Evolutionary conservation across 1,140 invertebrate genomes (phyloP), one percentile per base, ranked within the genome.

Genomic region (Phortica variegata): DNA sequence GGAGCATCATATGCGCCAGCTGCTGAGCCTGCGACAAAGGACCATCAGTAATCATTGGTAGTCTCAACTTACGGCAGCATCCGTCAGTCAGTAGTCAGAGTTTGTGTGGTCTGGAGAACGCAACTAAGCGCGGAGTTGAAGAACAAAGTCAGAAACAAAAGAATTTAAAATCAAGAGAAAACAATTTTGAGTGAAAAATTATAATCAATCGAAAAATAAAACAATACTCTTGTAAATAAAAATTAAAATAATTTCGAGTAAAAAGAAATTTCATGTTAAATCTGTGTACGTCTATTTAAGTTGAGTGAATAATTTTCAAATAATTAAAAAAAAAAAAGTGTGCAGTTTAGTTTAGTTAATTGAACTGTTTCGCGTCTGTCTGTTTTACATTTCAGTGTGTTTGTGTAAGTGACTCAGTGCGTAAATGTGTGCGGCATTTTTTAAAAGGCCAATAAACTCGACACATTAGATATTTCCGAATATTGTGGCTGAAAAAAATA

Each of bases 81-180:
- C 42, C 47, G 54, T 37, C 59, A 63, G 59, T 56, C 41, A 41
- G 37, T 33, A 59, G 65, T 69, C 65, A 54, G 65, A 68, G 60
- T 58, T 56, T 61, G 60, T 65, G 52, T 60, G 65, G 58, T 61
- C 47, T 49, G 52, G 62, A 47, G 50, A 60, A 65, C 58, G 53
- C 61, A 56, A 49, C 65, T 49, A 49, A 42, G 52, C 41, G 49
- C 32, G 16, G 42, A 46, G 32, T 31, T 49, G 37, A 54, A 51
- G 45, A 46, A 15, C 6, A 34, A 19, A 49, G 48, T 43, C 41
- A 36, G 50, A 58, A 32, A 47, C 5, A 61, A 58, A 44, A 46
- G 56, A 36, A n/a, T 36, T 36, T 8, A 49, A 50, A 40, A 37
- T 44, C 32, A 50, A 49, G 37, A 44, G 52, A 44, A 42, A 47